phyloP scores from a whole-genome alignment of 2,797 vertebrate genomes.

The Hippopotamyrus pictus region DNA sequence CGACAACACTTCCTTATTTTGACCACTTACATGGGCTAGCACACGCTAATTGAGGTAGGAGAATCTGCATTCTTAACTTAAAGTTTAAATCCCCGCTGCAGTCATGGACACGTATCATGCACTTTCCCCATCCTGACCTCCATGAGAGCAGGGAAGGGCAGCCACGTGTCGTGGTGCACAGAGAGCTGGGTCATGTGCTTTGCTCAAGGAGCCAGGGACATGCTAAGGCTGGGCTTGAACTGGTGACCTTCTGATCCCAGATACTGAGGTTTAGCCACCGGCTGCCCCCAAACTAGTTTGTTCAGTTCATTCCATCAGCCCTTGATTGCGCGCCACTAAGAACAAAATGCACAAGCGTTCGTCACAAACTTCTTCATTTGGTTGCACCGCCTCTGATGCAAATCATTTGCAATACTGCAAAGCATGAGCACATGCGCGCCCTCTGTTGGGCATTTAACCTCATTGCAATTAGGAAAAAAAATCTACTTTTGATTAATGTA shows the following conservation, averaged over 20 bases:
- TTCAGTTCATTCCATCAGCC: constrained; percentile 32
- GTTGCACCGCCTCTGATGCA: background rate
- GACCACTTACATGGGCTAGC: background rate
- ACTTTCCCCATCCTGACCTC: background rate
- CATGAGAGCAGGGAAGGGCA: background rate
- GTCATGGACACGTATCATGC: background rate
- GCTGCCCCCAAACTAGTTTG: constrained; percentile 33
- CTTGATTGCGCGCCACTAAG: background rate
- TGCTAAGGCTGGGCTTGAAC: background rate
- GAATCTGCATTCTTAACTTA: background rate
- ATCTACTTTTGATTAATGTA: background rate
- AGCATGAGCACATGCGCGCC: background rate
- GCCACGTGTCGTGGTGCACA: background rate
- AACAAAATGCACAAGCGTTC: background rate
- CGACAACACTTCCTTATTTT: background rate
- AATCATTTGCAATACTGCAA: background rate
- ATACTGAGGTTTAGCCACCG: background rate
- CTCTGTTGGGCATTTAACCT: background rate
- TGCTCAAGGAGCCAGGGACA: background rate
- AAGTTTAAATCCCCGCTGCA: background rate
- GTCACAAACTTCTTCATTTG: background rate
- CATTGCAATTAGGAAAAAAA: background rate
- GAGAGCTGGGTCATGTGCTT: background rate
- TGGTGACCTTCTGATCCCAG: background rate
- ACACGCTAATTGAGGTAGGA: background rate